These are phyloP conservation scores for Mimas tiliae DNA, from an alignment of 2,888 invertebrate species.

Conservation along the genomic window DNA sequence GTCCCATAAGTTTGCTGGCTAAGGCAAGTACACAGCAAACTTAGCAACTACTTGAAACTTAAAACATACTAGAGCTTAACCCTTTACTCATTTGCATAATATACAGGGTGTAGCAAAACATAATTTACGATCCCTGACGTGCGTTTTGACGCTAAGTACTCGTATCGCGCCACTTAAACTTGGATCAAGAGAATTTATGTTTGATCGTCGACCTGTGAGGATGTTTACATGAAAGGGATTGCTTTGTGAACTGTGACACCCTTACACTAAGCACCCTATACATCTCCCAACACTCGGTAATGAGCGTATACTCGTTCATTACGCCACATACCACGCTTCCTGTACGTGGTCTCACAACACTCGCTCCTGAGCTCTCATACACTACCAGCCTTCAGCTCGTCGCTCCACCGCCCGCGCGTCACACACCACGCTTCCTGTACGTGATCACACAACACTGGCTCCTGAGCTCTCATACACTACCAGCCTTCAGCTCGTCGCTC, in stretches of 20 bases:
- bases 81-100: conserved; percentile 34
- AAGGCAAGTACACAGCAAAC: conserved; percentile 31
- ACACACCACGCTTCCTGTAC: conserved; percentile 20
- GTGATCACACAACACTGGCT: conserved; percentile 14
- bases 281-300: background rate
- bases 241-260: conserved; percentile 8
- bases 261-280: background rate
- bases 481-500: background rate
- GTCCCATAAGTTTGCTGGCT: conserved; percentile 28
- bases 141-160: conserved; percentile 24
- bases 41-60: conserved; percentile 32
- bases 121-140: conserved; percentile 31
- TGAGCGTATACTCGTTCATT: background rate
- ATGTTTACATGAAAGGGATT: conserved; percentile 6
- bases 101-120: conserved; percentile 31
- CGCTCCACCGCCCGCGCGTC: too few species aligned
- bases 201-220: conserved; percentile 21
- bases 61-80: conserved; percentile 34
- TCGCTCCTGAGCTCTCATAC: background rate
- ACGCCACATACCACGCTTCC: background rate
- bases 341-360: conserved; percentile 1
- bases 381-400: conserved; percentile 2
- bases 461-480: background rate
- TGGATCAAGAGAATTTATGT: conserved; percentile 20
- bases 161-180: conserved; percentile 15